Percentiles rank a stretch among this genome's conserved stretches.
Conservation (phyloP, 1,140 invertebrate species). For the Brachionus manjavacas region DNA sequence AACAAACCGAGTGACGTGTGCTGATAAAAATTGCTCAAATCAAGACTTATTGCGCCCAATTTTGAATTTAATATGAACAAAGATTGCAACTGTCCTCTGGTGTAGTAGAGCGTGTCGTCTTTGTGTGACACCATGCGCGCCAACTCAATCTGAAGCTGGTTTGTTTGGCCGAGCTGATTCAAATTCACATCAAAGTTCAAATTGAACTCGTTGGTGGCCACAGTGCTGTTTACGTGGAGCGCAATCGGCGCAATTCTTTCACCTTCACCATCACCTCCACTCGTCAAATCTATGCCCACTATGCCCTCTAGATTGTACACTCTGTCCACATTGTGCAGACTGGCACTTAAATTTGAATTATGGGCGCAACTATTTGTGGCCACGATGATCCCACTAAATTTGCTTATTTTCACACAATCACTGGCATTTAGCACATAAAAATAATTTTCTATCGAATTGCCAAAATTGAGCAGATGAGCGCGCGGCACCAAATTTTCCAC, state of each 20-base stretch:
- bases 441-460: conserved; percentile 4
- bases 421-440: not conserved
- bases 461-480: not conserved
- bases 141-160: not conserved
- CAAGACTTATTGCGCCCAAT: not conserved
- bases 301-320: not conserved
- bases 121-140: not conserved
- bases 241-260: not conserved
- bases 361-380: not conserved
- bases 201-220: not conserved
- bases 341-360: not conserved
- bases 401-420: not conserved
- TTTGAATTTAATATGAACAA: not conserved
- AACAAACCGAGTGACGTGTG: not conserved
- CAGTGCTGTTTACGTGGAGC: not conserved
- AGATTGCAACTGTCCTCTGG: not conserved
- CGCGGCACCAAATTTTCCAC: not conserved
- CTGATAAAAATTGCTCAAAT: not conserved
- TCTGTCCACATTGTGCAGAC: not conserved
- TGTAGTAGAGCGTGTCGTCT: not conserved
- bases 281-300: not conserved
- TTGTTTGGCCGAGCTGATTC: not conserved
- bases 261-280: not conserved
- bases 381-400: not conserved
- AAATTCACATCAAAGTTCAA: not conserved